These are phyloP conservation scores for Cephonodes hylas DNA, from an alignment of 2,888 invertebrate species.

Conservation along the genomic window DNA sequence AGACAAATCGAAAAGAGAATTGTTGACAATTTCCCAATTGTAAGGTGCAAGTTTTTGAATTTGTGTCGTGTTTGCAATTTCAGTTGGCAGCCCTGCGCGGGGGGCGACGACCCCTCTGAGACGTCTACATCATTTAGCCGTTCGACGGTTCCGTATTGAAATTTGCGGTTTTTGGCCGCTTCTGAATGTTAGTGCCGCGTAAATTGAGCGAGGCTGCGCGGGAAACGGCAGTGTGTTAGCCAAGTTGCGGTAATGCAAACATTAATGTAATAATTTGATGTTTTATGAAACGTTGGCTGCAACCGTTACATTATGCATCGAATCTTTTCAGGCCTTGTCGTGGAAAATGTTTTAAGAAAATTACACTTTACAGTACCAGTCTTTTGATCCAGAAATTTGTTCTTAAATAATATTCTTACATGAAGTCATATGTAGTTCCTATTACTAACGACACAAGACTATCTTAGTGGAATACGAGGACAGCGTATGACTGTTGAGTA, in stretches of 20 bases:
- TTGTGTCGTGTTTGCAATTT: neutral
- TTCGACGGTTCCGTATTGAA: slow-evolving; percentile 39
- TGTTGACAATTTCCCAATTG: no score
- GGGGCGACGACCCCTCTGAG: slow-evolving; percentile 46
- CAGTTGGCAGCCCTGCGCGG: slow-evolving; percentile 32
- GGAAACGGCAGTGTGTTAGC: neutral
- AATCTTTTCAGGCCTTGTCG: no score
- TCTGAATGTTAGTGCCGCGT: slow-evolving; percentile 3
- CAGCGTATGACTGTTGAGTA: no score
- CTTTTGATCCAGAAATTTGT: no score
- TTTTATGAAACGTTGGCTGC: neutral
- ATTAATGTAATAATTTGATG: neutral
- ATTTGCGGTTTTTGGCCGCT: slow-evolving; percentile 34
- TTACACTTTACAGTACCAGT: no score
- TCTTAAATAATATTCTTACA: no score
- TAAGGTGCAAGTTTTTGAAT: neutral
- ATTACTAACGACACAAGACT: no score
- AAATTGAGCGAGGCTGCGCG: slow-evolving; percentile 1
- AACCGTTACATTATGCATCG: neutral
- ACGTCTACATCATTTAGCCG: slow-evolving; percentile 52
- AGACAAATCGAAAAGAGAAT: no score
- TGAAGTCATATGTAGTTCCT: no score
- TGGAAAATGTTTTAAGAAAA: no score
- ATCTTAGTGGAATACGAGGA: no score
- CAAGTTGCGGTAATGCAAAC: neutral